A percentile compares a stretch with the other conserved stretches of the same genome.
These are phyloP conservation scores for Ramphastos sulfuratus DNA, from an alignment of 2,113 vertebrate genomes.

Conservation along the genomic window DNA sequence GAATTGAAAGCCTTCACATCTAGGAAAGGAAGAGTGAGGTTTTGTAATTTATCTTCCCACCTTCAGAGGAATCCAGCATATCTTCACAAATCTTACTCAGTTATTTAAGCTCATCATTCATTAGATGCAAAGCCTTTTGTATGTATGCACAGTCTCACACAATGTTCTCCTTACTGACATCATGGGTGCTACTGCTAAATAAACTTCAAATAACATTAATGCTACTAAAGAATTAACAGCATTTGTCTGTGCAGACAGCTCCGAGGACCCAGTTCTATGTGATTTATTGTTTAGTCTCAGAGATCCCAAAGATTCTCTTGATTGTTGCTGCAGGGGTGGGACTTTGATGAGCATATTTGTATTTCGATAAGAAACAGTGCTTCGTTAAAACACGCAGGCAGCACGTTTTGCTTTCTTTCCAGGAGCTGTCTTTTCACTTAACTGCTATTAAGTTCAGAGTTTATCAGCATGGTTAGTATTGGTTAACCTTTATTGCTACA, in stretches of 20 bases:
- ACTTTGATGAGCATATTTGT: neutral
- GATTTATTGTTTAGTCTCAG: slow-evolving; percentile 21
- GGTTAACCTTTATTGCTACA: slow-evolving; percentile 1
- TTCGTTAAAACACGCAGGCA: neutral
- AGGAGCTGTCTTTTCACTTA: neutral
- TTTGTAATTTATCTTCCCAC: neutral
- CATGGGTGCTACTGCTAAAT: neutral
- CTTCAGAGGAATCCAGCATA: neutral
- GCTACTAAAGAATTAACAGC: neutral
- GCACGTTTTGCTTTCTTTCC: neutral
- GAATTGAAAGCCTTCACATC: neutral
- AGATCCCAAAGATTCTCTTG: slow-evolving; percentile 30
- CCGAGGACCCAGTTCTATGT: neutral
- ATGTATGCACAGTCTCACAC: neutral
- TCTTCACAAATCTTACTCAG: neutral
- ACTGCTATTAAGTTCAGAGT: slow-evolving; percentile 29
- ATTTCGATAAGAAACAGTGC: slow-evolving; percentile 34
- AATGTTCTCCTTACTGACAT: neutral
- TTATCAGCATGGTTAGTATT: neutral
- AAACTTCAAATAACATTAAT: neutral
- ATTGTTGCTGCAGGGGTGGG: slow-evolving; percentile 10
- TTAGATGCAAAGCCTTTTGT: neutral
- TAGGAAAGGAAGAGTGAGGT: neutral
- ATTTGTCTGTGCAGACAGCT: neutral
- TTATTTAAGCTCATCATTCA: neutral